Evolutionary conservation across 2,888 invertebrate genomes (phyloP), one percentile per base, ranked within the genome.

Genomic region (Meloe dianella): DNA sequence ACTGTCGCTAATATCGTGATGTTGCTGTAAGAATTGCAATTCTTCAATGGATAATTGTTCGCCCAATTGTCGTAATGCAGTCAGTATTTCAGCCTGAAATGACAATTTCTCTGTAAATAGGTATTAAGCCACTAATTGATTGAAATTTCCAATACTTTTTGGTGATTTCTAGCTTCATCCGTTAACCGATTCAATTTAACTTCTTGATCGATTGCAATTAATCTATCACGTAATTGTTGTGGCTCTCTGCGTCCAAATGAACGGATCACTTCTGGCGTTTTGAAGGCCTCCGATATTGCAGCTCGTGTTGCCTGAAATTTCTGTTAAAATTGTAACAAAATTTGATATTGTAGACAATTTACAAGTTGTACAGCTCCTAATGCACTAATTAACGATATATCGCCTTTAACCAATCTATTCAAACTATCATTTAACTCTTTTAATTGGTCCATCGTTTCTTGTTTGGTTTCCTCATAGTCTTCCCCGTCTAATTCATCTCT

Each of bases 171-270:
- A 29, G 78, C 78, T 56, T 86, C 85, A 68, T 78, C 75, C 35
- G 82, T 80, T 29, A 89, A 77, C 82, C 89, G 89, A 27, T 89
- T 90, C 30, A 90, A 83, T 78, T 89, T 89, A 12, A 84, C 79
- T 77, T 90, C 89, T 73, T 89, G 84, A 57, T 89, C 88, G 41
- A 91, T 85, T 76, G 87, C 84, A 14, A 83, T 78, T 22, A 92
- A 78, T 73, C 88, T 85, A 72, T 89, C 86, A 65, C 90, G 81
- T 61, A 92, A 83, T 75, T 89, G 88, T 57, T 86, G 87, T 2
- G 91, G 89, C 78, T 92, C 90, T 72, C 89, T 87, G 77, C 88
- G 89, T 1, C 90, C 91, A 85, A 92, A 92, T 82, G 92, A 85
- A 75, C 88, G 83, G 51, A 92, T 91, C 1, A 92, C 90, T 80